Evolutionary conservation across 2,797 vertebrate species (phyloP).

Genomic region (Phataginus tetradactyla): DNA sequence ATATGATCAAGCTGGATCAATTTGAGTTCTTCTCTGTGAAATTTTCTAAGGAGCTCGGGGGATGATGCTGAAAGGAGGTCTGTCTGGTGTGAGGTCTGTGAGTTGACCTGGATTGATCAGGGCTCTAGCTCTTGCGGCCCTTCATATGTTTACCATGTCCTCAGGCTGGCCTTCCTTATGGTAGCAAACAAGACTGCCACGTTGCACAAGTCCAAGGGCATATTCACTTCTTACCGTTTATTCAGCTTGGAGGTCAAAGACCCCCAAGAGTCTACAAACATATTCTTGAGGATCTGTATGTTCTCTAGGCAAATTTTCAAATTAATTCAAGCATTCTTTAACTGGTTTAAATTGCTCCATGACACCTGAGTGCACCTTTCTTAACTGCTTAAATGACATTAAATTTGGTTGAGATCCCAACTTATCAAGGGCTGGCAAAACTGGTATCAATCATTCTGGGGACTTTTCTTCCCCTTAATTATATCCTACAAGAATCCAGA

Average conservation of each 20-base stretch:
- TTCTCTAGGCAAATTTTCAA: slow-evolving; percentile 47
- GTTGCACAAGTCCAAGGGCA: background rate
- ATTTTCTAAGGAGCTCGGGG: background rate
- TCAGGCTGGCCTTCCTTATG: background rate
- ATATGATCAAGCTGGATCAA: background rate
- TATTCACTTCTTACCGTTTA: background rate
- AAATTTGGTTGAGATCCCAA: background rate
- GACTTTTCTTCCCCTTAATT: background rate
- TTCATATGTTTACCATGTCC: background rate
- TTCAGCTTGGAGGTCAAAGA: background rate
- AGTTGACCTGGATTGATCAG: background rate
- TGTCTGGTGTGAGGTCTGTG: background rate
- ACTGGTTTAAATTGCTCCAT: slow-evolving; percentile 21
- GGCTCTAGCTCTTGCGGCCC: background rate
- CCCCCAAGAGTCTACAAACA: background rate
- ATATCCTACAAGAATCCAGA: background rate
- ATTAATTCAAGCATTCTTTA: slow-evolving; percentile 40
- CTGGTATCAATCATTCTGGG: background rate
- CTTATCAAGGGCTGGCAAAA: slow-evolving; percentile 33
- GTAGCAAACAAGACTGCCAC: background rate
- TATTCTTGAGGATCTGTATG: slow-evolving; percentile 20
- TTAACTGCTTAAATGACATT: slow-evolving; percentile 51
- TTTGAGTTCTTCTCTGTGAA: background rate
- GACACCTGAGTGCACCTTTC: slow-evolving; percentile 7
- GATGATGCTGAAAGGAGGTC: background rate